Conservation (phyloP, 2,113 vertebrate species). For the Capra hircus region DNA sequence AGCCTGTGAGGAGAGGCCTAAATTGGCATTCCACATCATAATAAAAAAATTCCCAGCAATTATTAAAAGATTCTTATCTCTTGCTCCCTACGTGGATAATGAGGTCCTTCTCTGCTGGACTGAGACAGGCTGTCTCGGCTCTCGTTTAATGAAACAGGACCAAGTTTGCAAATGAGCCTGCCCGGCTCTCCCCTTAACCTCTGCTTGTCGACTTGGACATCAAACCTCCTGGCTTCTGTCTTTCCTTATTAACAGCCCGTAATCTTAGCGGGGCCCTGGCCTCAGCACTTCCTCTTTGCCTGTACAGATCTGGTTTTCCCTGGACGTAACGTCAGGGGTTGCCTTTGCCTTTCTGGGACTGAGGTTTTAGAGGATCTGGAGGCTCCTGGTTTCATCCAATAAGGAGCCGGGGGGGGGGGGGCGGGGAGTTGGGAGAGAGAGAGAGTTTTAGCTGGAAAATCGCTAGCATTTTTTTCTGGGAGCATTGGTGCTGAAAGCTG, state of each 20-base stretch:
- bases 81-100: conserved; percentile 87
- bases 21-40: conserved; percentile 87
- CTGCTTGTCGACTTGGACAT: conserved; percentile 86
- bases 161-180: conserved; percentile 86
- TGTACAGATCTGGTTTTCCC: conserved; percentile 71
- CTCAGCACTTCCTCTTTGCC: conserved; percentile 79
- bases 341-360: conserved; percentile 33
- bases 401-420: not conserved
- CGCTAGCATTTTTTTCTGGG: not conserved
- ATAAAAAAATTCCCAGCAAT: conserved; percentile 86
- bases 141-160: conserved; percentile 87
- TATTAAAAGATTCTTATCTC: conserved; percentile 91
- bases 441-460: not conserved
- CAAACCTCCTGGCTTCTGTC: conserved; percentile 85
- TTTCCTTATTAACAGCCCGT: conserved; percentile 87
- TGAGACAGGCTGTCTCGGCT: conserved; percentile 89
- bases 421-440: not conserved
- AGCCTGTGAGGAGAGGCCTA: conserved; percentile 77
- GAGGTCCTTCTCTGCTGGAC: conserved; percentile 87
- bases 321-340: not conserved
- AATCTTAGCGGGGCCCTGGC: conserved; percentile 80
- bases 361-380: not conserved
- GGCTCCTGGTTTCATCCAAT: not conserved
- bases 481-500: not conserved
- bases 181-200: conserved; percentile 83